A percentile compares a stretch with the other conserved stretches of the same genome.
Evolutionary conservation across 2,888 invertebrate species (phyloP).

Genomic region (Monochamus alternatus): DNA sequence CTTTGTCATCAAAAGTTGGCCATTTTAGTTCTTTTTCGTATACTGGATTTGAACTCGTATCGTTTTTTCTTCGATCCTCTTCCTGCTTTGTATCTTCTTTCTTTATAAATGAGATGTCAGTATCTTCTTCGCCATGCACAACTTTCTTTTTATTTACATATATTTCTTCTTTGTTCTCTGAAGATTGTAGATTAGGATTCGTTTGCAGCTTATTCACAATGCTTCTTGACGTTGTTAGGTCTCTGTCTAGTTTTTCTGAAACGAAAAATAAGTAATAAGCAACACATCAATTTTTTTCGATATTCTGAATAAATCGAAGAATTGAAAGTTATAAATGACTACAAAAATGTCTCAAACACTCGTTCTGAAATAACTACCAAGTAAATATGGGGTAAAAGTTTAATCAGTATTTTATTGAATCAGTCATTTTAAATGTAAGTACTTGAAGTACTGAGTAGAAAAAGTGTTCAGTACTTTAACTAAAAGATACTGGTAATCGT

Average conservation of each 20-base stretch:
- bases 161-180: constrained; percentile 23
- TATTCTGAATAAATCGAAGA: too few species aligned
- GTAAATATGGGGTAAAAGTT: too few species aligned
- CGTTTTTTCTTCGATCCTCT: constrained; percentile 6
- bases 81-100: constrained; percentile 13
- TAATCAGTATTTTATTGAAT: too few species aligned
- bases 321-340: too few species aligned
- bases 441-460: too few species aligned
- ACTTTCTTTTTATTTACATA: constrained; percentile 37
- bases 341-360: too few species aligned
- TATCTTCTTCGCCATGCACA: constrained; percentile 19
- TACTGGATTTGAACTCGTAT: constrained; percentile 27
- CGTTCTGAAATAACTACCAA: too few species aligned
- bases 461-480: too few species aligned
- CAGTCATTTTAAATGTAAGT: too few species aligned
- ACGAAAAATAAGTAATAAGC: constrained; percentile 39
- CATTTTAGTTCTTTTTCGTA: constrained; percentile 47
- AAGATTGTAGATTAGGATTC: constrained; percentile 13
- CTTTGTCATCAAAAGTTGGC: constrained; percentile 57
- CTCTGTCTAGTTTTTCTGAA: constrained; percentile 65
- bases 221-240: constrained; percentile 63
- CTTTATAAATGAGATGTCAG: constrained; percentile 22
- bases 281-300: not conserved
- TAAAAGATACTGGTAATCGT: too few species aligned
- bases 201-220: constrained; percentile 58